These are phyloP conservation scores for Hymenochirus boettgeri DNA, from an alignment of 2,113 vertebrate species.

Conservation along the genomic window DNA sequence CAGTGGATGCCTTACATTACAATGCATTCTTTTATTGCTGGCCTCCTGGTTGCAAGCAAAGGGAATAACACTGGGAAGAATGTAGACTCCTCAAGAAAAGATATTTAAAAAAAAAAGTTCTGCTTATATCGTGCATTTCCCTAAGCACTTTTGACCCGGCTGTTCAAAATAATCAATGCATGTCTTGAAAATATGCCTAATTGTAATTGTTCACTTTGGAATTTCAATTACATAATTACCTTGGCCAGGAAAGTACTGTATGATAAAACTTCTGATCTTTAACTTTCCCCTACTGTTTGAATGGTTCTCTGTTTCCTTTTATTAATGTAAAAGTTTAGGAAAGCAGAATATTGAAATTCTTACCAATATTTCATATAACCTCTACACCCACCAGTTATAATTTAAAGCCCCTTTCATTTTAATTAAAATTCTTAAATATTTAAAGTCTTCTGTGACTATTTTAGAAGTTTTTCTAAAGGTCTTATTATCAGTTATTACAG, in stretches of 20 bases:
- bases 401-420: background rate
- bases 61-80: slow-evolving; percentile 13
- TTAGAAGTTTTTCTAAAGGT: too few species aligned
- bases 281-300: background rate
- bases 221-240: slow-evolving; percentile 20
- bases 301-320: background rate
- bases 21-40: slow-evolving; percentile 10
- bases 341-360: slow-evolving; percentile 1
- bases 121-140: slow-evolving; percentile 22
- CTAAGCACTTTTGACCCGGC: slow-evolving; percentile 11
- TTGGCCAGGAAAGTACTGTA: slow-evolving; percentile 8
- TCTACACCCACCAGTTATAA: slow-evolving; percentile 2
- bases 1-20: background rate
- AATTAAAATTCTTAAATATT: background rate
- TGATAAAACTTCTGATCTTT: background rate
- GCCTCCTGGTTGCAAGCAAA: slow-evolving; percentile 14
- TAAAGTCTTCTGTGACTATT: too few species aligned
- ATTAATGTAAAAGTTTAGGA: slow-evolving; percentile 5
- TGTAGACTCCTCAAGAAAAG: slow-evolving; percentile 8
- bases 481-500: too few species aligned
- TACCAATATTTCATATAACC: slow-evolving; percentile 14
- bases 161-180: slow-evolving; percentile 10
- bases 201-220: slow-evolving; percentile 12
- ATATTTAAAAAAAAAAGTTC: slow-evolving; percentile 17
- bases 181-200: slow-evolving; percentile 19